Percentiles rank a stretch among this genome's conserved stretches.
Conservation (phyloP, 2,797 vertebrate genomes). For the Parauchenoglanis ngamensis region DNA sequence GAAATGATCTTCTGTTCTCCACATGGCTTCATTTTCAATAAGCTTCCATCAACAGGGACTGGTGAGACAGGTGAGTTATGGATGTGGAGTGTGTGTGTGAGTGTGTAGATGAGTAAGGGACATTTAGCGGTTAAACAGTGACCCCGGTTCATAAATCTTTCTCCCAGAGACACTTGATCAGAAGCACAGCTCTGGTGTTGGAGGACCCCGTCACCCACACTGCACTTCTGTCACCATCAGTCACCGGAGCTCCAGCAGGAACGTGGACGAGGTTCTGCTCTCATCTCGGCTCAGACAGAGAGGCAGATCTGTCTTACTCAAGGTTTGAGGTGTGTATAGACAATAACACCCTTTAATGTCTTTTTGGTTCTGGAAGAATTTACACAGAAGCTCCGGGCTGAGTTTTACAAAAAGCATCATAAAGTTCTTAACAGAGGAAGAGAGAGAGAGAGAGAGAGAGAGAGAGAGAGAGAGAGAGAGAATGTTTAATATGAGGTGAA, state of each 20-base stretch:
- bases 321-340: background rate
- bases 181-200: background rate
- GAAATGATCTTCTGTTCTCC: conserved; percentile 42
- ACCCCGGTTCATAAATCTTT: conserved; percentile 62
- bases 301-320: background rate
- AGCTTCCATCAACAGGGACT: conserved; percentile 53
- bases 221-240: conserved; percentile 40
- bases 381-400: background rate
- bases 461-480: background rate
- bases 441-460: background rate
- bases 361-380: background rate
- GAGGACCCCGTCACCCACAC: conserved; percentile 15
- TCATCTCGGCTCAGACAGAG: background rate
- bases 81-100: conserved; percentile 32
- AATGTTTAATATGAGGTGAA: background rate
- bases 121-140: conserved; percentile 61
- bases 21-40: conserved; percentile 67
- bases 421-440: background rate
- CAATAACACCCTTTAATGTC: background rate
- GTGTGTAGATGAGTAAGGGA: background rate
- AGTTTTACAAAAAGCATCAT: background rate
- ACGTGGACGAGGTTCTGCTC: background rate
- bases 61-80: conserved; percentile 69
- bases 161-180: conserved; percentile 57
- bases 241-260: background rate